Evolutionary conservation across 2,888 invertebrate species (phyloP).

Genomic region (Philonicus albiceps): DNA sequence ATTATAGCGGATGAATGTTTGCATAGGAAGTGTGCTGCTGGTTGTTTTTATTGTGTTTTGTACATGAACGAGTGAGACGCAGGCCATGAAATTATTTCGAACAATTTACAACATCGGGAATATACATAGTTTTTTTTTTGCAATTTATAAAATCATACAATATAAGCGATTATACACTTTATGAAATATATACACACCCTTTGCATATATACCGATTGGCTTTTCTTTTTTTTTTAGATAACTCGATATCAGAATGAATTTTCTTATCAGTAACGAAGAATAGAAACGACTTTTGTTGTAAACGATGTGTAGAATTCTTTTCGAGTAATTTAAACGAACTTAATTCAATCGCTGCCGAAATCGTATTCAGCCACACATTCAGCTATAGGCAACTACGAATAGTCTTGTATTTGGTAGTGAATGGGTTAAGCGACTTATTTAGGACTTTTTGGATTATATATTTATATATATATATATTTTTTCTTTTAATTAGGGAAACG

Average conservation of each 20-base stretch:
- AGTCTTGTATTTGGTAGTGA: too few species aligned
- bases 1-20: background rate
- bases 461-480: too few species aligned
- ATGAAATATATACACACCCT: background rate
- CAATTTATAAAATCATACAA: background rate
- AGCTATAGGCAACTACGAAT: too few species aligned
- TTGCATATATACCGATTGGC: background rate
- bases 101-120: background rate
- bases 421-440: background rate
- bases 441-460: background rate
- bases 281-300: background rate
- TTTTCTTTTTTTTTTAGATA: background rate
- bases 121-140: background rate
- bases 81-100: background rate
- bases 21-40: background rate
- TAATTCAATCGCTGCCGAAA: too few species aligned
- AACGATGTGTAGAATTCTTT: background rate
- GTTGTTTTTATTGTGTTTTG: background rate
- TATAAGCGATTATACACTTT: background rate
- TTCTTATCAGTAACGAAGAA: background rate
- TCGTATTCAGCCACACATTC: too few species aligned
- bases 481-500: background rate
- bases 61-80: background rate
- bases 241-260: background rate
- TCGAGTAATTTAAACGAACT: background rate